Evolutionary conservation across 1,140 invertebrate genomes (phyloP).

Genomic region (Drosophila tsacasi): DNA sequence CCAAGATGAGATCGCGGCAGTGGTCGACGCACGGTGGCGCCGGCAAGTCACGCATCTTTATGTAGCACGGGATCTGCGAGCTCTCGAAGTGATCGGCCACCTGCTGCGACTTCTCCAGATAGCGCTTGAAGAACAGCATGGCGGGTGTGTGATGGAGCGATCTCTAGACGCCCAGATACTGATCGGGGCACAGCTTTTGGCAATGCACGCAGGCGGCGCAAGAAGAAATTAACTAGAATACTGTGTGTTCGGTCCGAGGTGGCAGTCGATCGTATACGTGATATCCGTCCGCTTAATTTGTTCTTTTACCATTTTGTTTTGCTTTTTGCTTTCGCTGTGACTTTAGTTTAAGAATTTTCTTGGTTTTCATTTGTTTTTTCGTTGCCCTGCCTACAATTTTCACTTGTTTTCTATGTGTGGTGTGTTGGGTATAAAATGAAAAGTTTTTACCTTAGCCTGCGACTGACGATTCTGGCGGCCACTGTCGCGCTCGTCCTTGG

Average conservation of each 20-base stretch:
- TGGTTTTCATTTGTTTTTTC: conserved; percentile 36
- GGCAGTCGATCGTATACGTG: conserved; percentile 12
- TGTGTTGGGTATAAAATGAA: conserved; percentile 75
- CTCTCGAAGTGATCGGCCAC: conserved; percentile 71
- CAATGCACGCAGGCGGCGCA: conserved; percentile 28
- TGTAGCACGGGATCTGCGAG: conserved; percentile 71
- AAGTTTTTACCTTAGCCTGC: conserved; percentile 85
- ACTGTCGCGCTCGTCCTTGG: conserved; percentile 82
- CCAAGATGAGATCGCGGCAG: conserved; percentile 63
- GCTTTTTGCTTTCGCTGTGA: conserved; percentile 30
- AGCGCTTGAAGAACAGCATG: conserved; percentile 81
- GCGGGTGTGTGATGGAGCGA: neutral
- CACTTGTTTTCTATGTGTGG: conserved; percentile 53
- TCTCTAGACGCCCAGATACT: conserved; percentile 9
- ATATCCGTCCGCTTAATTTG: conserved; percentile 38
- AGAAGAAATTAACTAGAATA: conserved; percentile 16
- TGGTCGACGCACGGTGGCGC: conserved; percentile 59
- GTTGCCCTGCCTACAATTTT: conserved; percentile 67
- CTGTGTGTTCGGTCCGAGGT: conserved; percentile 8
- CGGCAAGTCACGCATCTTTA: conserved; percentile 76
- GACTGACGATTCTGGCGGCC: conserved; percentile 82
- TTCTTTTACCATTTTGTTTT: conserved; percentile 67
- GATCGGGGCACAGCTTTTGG: conserved; percentile 23
- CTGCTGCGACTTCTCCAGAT: conserved; percentile 77
- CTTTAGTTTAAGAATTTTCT: conserved; percentile 23